Base-by-base conservation (phyloP, 1,140 invertebrate genomes). In the Ceratitis capitata region DNA sequence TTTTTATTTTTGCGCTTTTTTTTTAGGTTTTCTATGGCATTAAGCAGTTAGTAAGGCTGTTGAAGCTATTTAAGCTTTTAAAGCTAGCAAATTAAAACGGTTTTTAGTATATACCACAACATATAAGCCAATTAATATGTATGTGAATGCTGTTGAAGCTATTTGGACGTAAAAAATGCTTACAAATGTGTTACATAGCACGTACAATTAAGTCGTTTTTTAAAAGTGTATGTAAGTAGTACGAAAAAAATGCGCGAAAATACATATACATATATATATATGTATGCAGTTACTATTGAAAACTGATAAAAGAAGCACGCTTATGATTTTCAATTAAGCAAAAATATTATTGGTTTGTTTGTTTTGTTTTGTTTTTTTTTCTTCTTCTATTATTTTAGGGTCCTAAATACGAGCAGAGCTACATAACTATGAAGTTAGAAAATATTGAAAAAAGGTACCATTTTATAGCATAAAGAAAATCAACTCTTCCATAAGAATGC, bases 71-170 rank as follows among this genome's bases (percentile, higher is more conserved):
- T n/a, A 85, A 58, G 69, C 84, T 85, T 82, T 85, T 61, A 45
- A 85, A 85, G 85, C 85, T 85, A 47, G 85, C 85, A 47, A 83
- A 85, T 85, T n/a, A 58, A 82, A 85, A 85, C 82, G 32, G 45
- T 29, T 61, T 42, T 16, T 32, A n/a, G n/a, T n/a, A n/a, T n/a
- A n/a, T n/a, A 61, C 32, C 78, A 84, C 84, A 84, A 69, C 26
- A 58, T 16, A 83, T 58, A 61, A 82, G 78, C 64, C 64, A 78
- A 78, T 82, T 85, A 85, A 85, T 47, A 23, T 26, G 39, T 84
- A n/a, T n/a, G n/a, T n/a, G n/a, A n/a, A n/a, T n/a, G n/a, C n/a
- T n/a, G 32, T 49, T 69, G 74, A 47, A 85, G 56, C 56, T 61
- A 61, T 26, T 61, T 61, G 2, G 56, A 12, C n/a, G n/a, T n/a